Evolutionary conservation across 2,113 vertebrate genomes (phyloP), one percentile per base, ranked within the genome.

Genomic region (Craseonycteris thonglongyai): DNA sequence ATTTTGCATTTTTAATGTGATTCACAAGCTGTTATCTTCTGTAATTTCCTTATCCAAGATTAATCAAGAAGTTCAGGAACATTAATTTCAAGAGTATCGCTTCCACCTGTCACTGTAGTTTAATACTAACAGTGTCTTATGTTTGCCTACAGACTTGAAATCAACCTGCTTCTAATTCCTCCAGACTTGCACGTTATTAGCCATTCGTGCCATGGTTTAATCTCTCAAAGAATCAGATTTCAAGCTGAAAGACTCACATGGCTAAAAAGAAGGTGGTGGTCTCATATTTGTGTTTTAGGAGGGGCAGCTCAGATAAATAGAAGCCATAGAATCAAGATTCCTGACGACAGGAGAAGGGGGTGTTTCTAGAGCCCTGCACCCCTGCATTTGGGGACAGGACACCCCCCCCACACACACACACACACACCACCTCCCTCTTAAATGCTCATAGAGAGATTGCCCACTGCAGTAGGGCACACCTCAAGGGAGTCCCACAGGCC

Each of bases 361-460:
- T 22, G 11, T 26, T 10, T 1, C 15, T 42, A 6, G 15, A 38
- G 22, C 14, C 24, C 28, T 10, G 30, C 19, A 22, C 30, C 51
- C 30, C 21, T 13, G 35, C 5, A 0, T 1, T 21, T 7, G 2
- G 28, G 19, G 6, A 0, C 33, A 54, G 65, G 10, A 21, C 68
- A 35, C 72, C 22, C 26, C 18, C 6, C 54, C 47, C n/a, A n/a
- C 5, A 18, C 45, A n/a, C 49, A 16, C 24, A n/a, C n/a, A n/a
- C n/a, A n/a, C n/a, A n/a, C 0, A 0, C 33, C 19, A 5, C 42
- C 42, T 33, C 45, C 47, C 47, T 49, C 58, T 19, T 5, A 11
- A 9, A 18, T 3, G 19, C 7, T 42, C 10, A 1, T 13, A 26
- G n/a, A 2, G 14, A 59, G 38, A 0, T 35, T 45, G 6, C 9